These are phyloP conservation scores for Teleopsis dalmanni DNA, from an alignment of 1,140 invertebrate species.

Conservation along the genomic window DNA sequence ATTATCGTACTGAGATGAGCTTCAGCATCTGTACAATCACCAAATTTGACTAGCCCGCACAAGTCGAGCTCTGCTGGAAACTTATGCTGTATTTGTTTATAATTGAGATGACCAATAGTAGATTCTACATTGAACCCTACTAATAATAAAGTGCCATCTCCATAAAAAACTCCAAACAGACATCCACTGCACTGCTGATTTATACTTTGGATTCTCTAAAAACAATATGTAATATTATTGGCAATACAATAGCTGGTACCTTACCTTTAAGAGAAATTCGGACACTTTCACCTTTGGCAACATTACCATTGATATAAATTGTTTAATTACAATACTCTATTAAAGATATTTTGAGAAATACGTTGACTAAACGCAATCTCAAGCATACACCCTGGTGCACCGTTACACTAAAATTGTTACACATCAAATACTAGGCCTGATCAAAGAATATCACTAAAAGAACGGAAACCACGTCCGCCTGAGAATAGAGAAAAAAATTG, in stretches of 20 bases:
- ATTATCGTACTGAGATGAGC: conserved; percentile 54
- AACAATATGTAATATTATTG: conserved; percentile 12
- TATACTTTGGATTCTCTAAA: conserved; percentile 51
- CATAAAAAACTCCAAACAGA: conserved; percentile 63
- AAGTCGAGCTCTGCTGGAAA: conserved; percentile 67
- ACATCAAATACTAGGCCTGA: no score
- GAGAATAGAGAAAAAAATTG: no score
- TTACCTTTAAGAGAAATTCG: conserved; percentile 44
- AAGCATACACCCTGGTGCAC: no score
- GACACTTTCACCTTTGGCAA: conserved; percentile 46
- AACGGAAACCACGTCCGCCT: no score
- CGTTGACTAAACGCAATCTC: no score
- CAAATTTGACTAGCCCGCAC: conserved; percentile 61
- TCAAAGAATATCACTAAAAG: no score
- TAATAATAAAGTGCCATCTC: conserved; percentile 58
- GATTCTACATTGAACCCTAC: conserved; percentile 57
- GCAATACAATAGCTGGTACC: conserved; percentile 4
- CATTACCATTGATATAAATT: conserved; percentile 37
- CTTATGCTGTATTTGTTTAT: conserved; percentile 53
- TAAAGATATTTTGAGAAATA: no score
- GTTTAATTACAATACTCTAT: no score
- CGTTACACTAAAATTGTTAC: no score
- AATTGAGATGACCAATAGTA: conserved; percentile 47
- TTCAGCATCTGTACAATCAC: conserved; percentile 48
- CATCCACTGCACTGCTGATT: conserved; percentile 56